Evolutionary conservation across 1,140 invertebrate genomes (phyloP).

Genomic region (Colletes gigas): DNA sequence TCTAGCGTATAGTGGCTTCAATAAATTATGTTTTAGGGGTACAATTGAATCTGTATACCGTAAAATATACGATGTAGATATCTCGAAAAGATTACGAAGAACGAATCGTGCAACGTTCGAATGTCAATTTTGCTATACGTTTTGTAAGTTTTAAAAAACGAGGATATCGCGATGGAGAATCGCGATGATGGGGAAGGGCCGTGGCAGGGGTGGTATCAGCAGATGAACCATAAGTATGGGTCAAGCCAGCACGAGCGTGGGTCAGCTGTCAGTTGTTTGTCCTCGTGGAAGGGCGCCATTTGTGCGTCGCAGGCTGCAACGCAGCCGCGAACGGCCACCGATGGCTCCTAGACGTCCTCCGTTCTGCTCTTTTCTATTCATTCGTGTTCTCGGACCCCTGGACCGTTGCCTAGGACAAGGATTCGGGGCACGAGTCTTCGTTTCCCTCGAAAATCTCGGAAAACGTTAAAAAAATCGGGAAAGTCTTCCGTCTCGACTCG

Average conservation of each 20-base stretch:
- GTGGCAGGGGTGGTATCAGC: slow-evolving; percentile 72
- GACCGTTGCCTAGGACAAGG: slow-evolving; percentile 27
- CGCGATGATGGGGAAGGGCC: neutral
- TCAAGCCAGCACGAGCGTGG: slow-evolving; percentile 77
- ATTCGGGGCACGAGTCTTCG: slow-evolving; percentile 36
- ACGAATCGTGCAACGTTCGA: too few species aligned
- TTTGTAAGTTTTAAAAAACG: neutral
- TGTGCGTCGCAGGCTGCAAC: slow-evolving; percentile 61
- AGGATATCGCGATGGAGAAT: neutral
- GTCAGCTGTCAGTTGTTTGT: slow-evolving; percentile 81
- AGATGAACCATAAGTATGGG: slow-evolving; percentile 80
- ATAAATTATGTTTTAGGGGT: too few species aligned
- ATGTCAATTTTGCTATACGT: too few species aligned
- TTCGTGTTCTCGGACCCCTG: slow-evolving; percentile 25
- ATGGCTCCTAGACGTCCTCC: slow-evolving; percentile 13
- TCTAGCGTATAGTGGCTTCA: too few species aligned
- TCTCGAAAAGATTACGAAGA: too few species aligned
- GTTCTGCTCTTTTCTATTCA: slow-evolving; percentile 45
- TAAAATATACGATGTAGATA: too few species aligned
- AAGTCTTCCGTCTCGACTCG: too few species aligned
- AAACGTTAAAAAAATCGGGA: neutral
- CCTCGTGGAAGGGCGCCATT: slow-evolving; percentile 66
- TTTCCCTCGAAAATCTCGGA: neutral
- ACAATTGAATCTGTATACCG: too few species aligned
- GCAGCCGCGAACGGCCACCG: slow-evolving; percentile 15